Conservation (phyloP, 2,113 vertebrate species). For the Phycodurus eques region DNA sequence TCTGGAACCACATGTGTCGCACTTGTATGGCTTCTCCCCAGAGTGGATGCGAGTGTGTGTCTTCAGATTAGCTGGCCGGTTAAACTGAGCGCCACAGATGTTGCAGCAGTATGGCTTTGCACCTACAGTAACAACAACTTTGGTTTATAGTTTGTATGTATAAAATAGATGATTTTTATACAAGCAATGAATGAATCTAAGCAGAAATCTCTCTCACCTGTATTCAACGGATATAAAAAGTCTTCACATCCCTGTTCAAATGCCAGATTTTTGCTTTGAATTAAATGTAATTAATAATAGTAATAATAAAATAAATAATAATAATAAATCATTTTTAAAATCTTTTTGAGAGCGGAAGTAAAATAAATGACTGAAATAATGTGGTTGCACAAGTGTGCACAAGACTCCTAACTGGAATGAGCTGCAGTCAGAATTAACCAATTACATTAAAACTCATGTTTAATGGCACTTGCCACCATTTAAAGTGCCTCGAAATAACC, state of each 20-base stretch:
- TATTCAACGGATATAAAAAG: not conserved
- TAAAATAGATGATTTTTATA: not conserved
- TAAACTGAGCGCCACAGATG: conserved; percentile 96
- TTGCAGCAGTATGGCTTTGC: conserved; percentile 95
- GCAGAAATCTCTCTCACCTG: not conserved
- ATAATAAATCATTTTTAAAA: not conserved
- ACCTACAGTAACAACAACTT: conserved; percentile 62
- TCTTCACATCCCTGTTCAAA: not conserved
- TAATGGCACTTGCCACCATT: not conserved
- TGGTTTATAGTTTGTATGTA: not conserved
- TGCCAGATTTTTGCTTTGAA: not conserved
- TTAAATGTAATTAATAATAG: not conserved
- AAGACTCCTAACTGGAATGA: not conserved
- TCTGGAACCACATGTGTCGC: conserved; percentile 87
- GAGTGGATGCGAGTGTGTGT: conserved; percentile 97
- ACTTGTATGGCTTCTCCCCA: conserved; percentile 97
- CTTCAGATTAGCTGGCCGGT: conserved; percentile 95
- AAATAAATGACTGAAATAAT: not conserved
- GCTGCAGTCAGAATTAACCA: too few species aligned
- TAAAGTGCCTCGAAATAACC: not conserved
- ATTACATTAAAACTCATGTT: not conserved
- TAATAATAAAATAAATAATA: too few species aligned
- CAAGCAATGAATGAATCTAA: not conserved
- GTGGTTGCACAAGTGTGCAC: not conserved
- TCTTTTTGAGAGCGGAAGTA: not conserved